Base-by-base conservation (phyloP, 53 echinoderm and acorn worm genomes). In the Astropecten irregularis region DNA sequence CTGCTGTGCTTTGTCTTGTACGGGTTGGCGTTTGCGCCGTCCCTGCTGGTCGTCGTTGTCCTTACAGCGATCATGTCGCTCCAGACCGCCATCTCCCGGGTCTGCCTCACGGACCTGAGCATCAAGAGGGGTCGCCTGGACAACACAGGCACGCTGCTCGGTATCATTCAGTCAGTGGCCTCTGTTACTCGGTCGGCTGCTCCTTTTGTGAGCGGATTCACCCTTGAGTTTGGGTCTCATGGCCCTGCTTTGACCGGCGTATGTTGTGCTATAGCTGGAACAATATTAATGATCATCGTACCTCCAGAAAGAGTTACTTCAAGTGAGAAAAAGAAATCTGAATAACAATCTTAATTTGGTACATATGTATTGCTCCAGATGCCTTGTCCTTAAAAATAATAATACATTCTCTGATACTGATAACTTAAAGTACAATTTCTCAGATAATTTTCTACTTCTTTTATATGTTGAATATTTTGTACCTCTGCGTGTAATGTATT, bases 121-220 rank as follows among this genome's bases (percentile, higher is more conserved):
- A 87, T 97, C 22, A 49, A 49, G 20, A 89, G 92, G 0, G 73
- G 92, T 1, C 84, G 83, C 2, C 68, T 84, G 34, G 87, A 89
- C 39, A 90, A 97, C 34, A 85, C 91, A 0, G 97, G 97, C 14
- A 85, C 92, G 3, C 49, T 94, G 27, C 86, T 97, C 4, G 97
- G 97, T 0, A 82, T 94, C 37, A 85, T 81, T 23, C 89, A 91
- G 28, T 97, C 97, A 0, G 52, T 91, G 48, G 87, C 91, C 89
- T 97, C 97, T 0, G 62, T 88, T 13, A 69, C 94, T 26, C 74
- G 97, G 0, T 83, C 91, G 21, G 53, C 94, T 8, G 69, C 93
- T 0, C 97, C 97, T 2, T 57, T 93, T 25, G 62, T 88, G 11
- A 92, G 87, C 0, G 97, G 97, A 2, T 26, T 97, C 10, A 57